These are phyloP conservation scores for Stenoptilia bipunctidactyla DNA, from an alignment of 2,888 invertebrate genomes.

Conservation along the genomic window DNA sequence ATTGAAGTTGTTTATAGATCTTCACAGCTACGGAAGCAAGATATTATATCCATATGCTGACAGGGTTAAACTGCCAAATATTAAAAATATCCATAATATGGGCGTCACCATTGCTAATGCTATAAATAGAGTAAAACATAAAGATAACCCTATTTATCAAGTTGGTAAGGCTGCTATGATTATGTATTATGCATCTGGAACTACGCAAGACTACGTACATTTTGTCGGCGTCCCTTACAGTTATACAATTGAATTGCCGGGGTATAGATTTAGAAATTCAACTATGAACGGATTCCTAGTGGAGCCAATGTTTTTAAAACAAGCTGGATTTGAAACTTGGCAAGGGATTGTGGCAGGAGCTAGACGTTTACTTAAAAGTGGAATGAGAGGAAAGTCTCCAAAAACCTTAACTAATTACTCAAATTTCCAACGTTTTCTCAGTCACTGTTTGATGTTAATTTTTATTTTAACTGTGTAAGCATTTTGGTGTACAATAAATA, in stretches of 20 bases:
- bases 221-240: conserved; percentile 38
- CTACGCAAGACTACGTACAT: conserved; percentile 74
- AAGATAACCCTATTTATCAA: conserved; percentile 42
- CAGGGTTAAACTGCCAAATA: conserved; percentile 49
- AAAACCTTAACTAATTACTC: too few relatives aligned
- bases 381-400: too few relatives aligned
- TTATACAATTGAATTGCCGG: conserved; percentile 74
- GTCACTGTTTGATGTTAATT: too few relatives aligned
- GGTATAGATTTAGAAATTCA: conserved; percentile 33
- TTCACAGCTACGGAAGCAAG: conserved; percentile 81
- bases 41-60: conserved; percentile 42
- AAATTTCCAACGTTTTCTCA: too few relatives aligned
- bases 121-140: conserved; percentile 44
- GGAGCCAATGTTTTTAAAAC: conserved; percentile 57
- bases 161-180: conserved; percentile 61
- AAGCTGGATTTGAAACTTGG: conserved; percentile 45
- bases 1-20: conserved; percentile 74
- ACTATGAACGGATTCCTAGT: conserved; percentile 60
- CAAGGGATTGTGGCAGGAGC: conserved; percentile 67
- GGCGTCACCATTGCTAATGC: conserved; percentile 44
- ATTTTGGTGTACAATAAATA: too few relatives aligned
- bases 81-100: conserved; percentile 34
- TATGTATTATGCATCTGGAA: conserved; percentile 72
- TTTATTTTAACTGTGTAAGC: too few relatives aligned
- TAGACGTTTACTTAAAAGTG: too few relatives aligned